These are phyloP conservation scores for Cyrtorhinus lividipennis DNA, from an alignment of 1,140 invertebrate species.

Conservation along the genomic window DNA sequence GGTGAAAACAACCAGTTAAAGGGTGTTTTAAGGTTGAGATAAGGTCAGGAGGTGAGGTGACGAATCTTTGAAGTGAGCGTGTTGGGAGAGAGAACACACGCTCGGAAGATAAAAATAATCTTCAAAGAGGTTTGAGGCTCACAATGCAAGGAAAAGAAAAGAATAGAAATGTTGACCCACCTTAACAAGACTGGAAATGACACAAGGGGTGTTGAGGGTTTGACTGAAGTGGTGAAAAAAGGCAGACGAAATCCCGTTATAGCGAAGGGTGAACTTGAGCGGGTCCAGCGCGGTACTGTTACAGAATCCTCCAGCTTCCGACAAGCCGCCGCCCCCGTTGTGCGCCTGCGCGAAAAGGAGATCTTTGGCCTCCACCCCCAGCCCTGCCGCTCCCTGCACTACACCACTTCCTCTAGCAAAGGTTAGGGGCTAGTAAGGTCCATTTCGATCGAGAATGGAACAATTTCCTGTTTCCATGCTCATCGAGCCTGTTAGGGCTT, in stretches of 20 bases:
- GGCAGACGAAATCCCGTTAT: neutral
- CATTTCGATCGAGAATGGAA: neutral
- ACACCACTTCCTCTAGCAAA: neutral
- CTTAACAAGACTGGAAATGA: neutral
- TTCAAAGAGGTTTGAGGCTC: neutral
- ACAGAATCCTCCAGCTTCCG: neutral
- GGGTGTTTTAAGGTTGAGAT: too few species aligned
- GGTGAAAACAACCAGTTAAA: too few species aligned
- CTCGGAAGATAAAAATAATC: too few species aligned
- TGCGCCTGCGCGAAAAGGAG: neutral
- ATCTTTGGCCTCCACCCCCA: neutral
- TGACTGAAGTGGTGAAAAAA: neutral
- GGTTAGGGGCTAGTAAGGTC: neutral
- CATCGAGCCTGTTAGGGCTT: too few species aligned
- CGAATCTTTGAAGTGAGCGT: too few species aligned
- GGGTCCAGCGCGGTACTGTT: neutral
- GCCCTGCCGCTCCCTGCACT: neutral
- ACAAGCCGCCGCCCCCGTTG: neutral
- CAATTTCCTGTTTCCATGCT: neutral
- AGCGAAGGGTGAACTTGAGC: neutral
- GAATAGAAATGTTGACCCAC: neutral
- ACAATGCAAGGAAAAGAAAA: neutral
- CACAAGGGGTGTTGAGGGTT: too few species aligned
- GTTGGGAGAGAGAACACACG: too few species aligned
- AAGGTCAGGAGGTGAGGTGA: too few species aligned